Conservation (phyloP, 1,140 invertebrate genomes). For the Brachystomella parvula region DNA sequence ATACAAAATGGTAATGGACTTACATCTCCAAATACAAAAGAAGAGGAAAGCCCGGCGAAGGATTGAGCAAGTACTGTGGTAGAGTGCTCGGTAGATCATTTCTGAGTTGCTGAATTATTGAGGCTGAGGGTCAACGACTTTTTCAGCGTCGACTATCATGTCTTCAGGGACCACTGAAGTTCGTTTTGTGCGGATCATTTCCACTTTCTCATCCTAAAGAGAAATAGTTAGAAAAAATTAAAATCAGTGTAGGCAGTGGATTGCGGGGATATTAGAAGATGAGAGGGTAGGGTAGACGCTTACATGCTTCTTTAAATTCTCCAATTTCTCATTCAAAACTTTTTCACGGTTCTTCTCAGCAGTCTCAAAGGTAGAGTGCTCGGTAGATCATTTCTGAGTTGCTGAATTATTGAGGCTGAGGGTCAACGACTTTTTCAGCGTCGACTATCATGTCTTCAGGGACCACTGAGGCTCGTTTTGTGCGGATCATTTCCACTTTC, state of each 20-base stretch:
- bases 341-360: conserved; percentile 69
- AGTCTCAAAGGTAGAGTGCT: conserved; percentile 46
- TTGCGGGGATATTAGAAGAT: background rate
- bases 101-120: background rate
- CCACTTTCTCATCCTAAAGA: conserved; percentile 34
- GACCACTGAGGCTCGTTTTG: conserved; percentile 2
- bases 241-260: background rate
- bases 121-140: background rate
- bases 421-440: background rate
- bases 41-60: background rate
- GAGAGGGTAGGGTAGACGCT: background rate
- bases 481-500: conserved; percentile 34
- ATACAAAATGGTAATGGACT: background rate
- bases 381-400: background rate
- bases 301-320: conserved; percentile 69
- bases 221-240: conserved; percentile 14
- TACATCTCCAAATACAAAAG: background rate
- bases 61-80: background rate
- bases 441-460: background rate
- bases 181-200: conserved; percentile 30
- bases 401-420: background rate
- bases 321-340: conserved; percentile 69
- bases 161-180: background rate
- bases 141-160: background rate
- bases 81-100: background rate